Base-by-base conservation (phyloP, 1,140 invertebrate genomes). In the Pachypsylla venusta region DNA sequence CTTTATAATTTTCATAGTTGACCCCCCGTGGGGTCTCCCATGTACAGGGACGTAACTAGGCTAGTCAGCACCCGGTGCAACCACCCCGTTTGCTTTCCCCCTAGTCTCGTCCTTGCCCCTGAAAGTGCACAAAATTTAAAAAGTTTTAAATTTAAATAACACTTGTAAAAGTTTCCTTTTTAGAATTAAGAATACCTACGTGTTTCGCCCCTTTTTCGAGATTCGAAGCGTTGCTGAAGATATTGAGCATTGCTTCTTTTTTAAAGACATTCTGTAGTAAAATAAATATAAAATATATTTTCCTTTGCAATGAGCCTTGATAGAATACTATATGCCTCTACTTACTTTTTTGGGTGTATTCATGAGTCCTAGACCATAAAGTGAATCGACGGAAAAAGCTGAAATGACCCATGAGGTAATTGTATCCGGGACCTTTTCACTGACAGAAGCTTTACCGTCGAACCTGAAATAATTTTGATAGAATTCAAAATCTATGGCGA, bases 371-470 rank as follows among this genome's bases (percentile, higher is more conserved):
- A 99, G 76, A 19, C 94, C 95, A 57, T 82, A 73, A 10, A 84
- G 74, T 0, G 84, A 76, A 71, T 93, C 88, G 39, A 98, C 74
- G 0, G 94, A 90, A 70, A 98, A 98, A 1, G 88, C 95, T 27
- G 86, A 89, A 0, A 97, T 77, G 19, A 88, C 77, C 92, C 93
- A 98, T 1, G 89, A 90, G 0, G 90, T 95, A 12, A 97, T 89
- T 0, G 88, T 87, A 62, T 91, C 84, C 0, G 94, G 94, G 26
- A 92, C 82, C 40, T 73, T 72, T 27, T 76, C 75, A 14, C 69
- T 70, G 14, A 81, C 54, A 20, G 68, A 60, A 40, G 72, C 68
- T 57, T 70, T 67, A n/a, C 82, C 81, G 62, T 76, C 73, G 61
- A 70, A 70, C 54, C 78, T 81, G 62, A 58, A 69, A 59, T 54